Base-by-base conservation (phyloP, 2,113 vertebrate genomes). In the Psophia crepitans region DNA sequence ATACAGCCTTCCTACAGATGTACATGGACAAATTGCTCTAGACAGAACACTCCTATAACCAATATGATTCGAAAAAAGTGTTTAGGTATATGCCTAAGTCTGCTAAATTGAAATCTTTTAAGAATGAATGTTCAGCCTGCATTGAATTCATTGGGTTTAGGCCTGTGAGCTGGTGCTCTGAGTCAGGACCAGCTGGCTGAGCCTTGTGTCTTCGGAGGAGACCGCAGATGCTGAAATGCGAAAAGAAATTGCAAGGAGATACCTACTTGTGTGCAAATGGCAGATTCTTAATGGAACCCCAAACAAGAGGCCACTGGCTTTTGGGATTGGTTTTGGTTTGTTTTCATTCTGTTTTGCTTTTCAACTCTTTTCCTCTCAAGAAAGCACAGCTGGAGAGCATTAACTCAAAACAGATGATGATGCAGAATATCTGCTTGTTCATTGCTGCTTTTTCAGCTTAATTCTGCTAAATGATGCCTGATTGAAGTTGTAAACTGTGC, bases 341-440 rank as follows among this genome's bases (percentile, higher is more conserved):
- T 92, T 92, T 92, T 93, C 70, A 14, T 93, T 94, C 61, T 80
- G 28, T 39, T 93, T 46, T 68, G 84, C 65, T 89, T 94, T 74
- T 92, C 84, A 79, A 20, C 39, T 74, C 44, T 76, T 75, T 69
- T 65, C 57, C 51, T 94, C 78, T 74, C 75, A 86, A 48, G 82
- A 53, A 87, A 66, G 88, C 56, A 63, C 90, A 96, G 82, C 85
- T 93, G 92, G 87, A 74, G 68, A 92, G 48, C 63, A 74, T 93
- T 92, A 88, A 65, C 58, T 60, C 68, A 19, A 92, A 92, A 92
- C 51, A 92, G 95, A 95, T 75, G 75, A 90, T 78, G 44, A 61
- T 92, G 85, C 64, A 64, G 75, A 70, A 51, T 95, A 91, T 91
- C 46, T 92, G 79, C 76, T 77, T 91, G 87, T 46, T 96, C 71